A percentile compares a stretch with the other conserved stretches of the same genome.
phyloP scores from a whole-genome alignment of 2,113 vertebrate genomes.

The Plectropomus leopardus region DNA sequence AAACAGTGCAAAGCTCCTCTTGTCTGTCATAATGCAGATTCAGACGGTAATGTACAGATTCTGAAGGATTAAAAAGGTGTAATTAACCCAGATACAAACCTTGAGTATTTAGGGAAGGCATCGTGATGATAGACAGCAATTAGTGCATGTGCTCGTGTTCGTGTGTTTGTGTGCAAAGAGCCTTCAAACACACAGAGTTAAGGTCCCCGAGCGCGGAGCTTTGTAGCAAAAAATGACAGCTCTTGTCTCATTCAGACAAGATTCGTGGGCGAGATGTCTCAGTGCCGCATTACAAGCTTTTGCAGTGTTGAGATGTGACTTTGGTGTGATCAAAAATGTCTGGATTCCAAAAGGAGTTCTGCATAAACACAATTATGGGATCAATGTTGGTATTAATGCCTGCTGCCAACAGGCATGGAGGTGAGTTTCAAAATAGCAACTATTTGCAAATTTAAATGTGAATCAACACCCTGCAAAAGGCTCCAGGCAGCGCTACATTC shows the following conservation, averaged over 20 bases:
- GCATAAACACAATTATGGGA: constrained; percentile 66
- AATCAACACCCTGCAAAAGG: not conserved
- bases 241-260: constrained; percentile 64
- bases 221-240: constrained; percentile 57
- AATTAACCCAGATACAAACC: constrained; percentile 71
- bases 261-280: constrained; percentile 62
- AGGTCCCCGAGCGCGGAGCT: constrained; percentile 51
- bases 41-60: constrained; percentile 13
- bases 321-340: constrained; percentile 64
- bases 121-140: constrained; percentile 66
- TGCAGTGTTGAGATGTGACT: constrained; percentile 51
- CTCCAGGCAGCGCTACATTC: not conserved
- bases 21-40: constrained; percentile 25
- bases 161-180: constrained; percentile 40
- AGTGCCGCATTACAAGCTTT: constrained; percentile 31
- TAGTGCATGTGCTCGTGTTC: constrained; percentile 20
- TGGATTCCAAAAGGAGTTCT: constrained; percentile 41
- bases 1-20: constrained; percentile 34
- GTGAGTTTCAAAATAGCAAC: constrained; percentile 43
- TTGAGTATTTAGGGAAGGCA: constrained; percentile 62
- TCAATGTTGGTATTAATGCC: constrained; percentile 55
- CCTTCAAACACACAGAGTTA: constrained; percentile 51
- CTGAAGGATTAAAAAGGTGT: constrained; percentile 49
- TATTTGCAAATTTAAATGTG: constrained; percentile 21
- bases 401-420: constrained; percentile 31